phyloP scores from a whole-genome alignment of 37 sponge, comb jelly and placozoan species.

The Cliona cf. orientalis region DNA sequence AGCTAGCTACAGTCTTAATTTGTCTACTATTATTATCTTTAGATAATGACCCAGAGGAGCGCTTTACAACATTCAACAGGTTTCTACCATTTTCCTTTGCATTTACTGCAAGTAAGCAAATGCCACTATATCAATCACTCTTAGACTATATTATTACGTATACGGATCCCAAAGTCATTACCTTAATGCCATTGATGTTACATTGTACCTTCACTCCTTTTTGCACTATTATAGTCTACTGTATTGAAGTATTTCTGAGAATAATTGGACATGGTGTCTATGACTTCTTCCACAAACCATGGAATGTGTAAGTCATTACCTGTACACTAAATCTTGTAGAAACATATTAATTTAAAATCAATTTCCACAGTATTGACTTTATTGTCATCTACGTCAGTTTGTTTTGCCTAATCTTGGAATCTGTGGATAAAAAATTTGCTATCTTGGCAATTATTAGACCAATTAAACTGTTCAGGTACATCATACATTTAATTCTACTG shows the following conservation, averaged over 20 bases:
- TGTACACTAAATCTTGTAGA: neutral
- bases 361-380: neutral
- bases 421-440: neutral
- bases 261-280: conserved; percentile 58
- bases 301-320: conserved; percentile 24
- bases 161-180: too few species aligned
- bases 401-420: neutral
- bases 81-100: too few species aligned
- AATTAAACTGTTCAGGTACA: neutral
- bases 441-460: neutral
- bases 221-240: conserved; percentile 48
- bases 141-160: too few species aligned
- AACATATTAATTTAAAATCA: too few species aligned
- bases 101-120: too few species aligned
- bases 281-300: conserved; percentile 53
- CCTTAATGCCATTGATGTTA: too few species aligned
- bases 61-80: too few species aligned
- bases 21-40: too few species aligned
- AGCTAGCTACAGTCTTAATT: too few species aligned
- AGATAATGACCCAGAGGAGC: too few species aligned
- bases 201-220: neutral
- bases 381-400: neutral
- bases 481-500: too few species aligned
- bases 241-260: conserved; percentile 56
- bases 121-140: too few species aligned